A percentile compares a stretch with the other conserved stretches of the same genome.
phyloP scores from a whole-genome alignment of 2,797 vertebrate genomes.

The Sebastes variabilis region DNA sequence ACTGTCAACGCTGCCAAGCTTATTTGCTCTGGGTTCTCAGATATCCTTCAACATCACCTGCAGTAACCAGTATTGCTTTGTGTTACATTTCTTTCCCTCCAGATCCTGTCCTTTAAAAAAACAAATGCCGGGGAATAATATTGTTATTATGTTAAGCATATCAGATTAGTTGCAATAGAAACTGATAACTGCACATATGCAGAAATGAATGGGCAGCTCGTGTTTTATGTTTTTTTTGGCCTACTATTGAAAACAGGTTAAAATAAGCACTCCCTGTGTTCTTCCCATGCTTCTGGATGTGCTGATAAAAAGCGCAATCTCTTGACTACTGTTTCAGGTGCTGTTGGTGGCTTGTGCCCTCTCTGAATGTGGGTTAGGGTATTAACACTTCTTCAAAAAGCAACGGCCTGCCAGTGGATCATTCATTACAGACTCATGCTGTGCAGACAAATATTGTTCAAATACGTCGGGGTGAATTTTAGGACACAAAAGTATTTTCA shows the following conservation, averaged over 20 bases:
- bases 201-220: background rate
- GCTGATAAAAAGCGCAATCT: background rate
- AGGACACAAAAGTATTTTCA: background rate
- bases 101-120: slow-evolving; percentile 60
- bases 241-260: background rate
- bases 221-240: too few species aligned
- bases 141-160: slow-evolving; percentile 42
- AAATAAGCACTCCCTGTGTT: background rate
- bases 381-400: background rate
- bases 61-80: slow-evolving; percentile 1
- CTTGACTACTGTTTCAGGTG: background rate
- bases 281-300: background rate
- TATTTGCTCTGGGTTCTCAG: background rate
- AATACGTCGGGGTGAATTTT: background rate
- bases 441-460: background rate
- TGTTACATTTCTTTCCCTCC: slow-evolving; percentile 32
- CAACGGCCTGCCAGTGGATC: background rate
- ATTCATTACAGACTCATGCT: background rate
- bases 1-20: background rate
- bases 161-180: slow-evolving; percentile 25
- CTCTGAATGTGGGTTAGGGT: background rate
- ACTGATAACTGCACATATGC: background rate
- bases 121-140: slow-evolving; percentile 37
- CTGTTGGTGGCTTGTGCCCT: background rate
- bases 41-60: slow-evolving; percentile 44